Percentiles rank a stretch among this genome's conserved stretches.
These are phyloP conservation scores for Fabriciana adippe DNA, from an alignment of 2,888 invertebrate species.

Conservation along the genomic window DNA sequence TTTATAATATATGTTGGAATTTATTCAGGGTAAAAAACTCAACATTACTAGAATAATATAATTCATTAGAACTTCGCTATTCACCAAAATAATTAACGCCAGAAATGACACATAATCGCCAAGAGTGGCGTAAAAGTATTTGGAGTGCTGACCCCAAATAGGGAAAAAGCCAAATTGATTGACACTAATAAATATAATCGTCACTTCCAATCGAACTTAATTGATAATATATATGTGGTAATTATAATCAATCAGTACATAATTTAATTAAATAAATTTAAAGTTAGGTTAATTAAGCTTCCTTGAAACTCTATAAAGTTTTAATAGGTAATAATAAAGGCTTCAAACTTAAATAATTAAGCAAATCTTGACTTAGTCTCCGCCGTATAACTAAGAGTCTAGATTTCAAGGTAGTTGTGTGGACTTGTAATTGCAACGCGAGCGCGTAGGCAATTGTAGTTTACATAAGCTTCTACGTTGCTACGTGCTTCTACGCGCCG, in stretches of 20 bases:
- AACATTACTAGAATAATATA: no score
- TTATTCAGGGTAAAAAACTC: no score
- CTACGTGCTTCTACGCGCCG: conserved; percentile 4
- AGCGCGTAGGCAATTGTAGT: background rate
- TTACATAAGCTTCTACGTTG: background rate
- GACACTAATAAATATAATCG: no score
- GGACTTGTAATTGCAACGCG: background rate
- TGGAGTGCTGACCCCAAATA: no score
- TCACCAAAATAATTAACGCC: no score
- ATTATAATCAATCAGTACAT: background rate
- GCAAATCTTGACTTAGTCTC: conserved; percentile 13
- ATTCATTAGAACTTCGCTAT: no score
- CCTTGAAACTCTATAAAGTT: conserved; percentile 7
- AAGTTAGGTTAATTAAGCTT: conserved; percentile 1
- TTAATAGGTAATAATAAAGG: conserved; percentile 9
- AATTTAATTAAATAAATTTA: conserved; percentile 1
- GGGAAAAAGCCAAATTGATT: no score
- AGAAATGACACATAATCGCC: no score
- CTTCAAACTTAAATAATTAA: conserved; percentile 12
- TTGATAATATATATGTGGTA: no score
- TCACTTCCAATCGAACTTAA: no score
- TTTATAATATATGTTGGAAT: no score
- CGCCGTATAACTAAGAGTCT: background rate
- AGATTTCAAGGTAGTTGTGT: background rate
- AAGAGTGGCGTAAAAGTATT: no score